Percentiles rank a stretch among this genome's conserved stretches.
Conservation (phyloP, 2,888 invertebrate genomes). For the Orthosia gothica region DNA sequence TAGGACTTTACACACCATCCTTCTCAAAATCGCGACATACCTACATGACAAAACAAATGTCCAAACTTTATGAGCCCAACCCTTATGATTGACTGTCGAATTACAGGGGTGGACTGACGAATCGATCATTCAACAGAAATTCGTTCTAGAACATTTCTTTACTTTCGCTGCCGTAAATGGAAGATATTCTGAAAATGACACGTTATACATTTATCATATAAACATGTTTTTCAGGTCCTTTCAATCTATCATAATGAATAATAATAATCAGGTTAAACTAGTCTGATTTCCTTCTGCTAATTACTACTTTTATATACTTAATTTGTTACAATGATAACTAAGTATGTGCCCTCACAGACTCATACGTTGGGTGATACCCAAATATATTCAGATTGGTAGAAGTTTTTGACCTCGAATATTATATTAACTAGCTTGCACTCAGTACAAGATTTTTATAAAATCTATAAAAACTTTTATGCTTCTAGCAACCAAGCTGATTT, state of each 20-base stretch:
- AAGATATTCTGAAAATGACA: slow-evolving; percentile 20
- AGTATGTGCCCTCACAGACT: slow-evolving; percentile 15
- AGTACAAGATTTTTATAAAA: slow-evolving; percentile 1
- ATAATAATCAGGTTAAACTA: too few relatives aligned
- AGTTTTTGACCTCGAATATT: neutral
- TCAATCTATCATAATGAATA: neutral
- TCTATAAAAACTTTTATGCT: neutral
- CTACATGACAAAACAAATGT: slow-evolving; percentile 43
- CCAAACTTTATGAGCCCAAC: slow-evolving; percentile 36
- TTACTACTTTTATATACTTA: neutral
- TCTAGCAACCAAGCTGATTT: neutral
- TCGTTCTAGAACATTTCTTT: slow-evolving; percentile 22
- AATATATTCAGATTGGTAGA: slow-evolving; percentile 27
- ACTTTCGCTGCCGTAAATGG: slow-evolving; percentile 31
- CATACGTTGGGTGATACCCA: slow-evolving; percentile 5
- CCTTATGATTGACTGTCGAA: slow-evolving; percentile 55
- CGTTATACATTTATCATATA: neutral
- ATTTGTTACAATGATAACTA: slow-evolving; percentile 33
- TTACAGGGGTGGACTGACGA: slow-evolving; percentile 39
- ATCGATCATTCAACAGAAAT: slow-evolving; percentile 46
- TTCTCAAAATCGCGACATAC: neutral
- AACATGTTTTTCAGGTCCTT: neutral
- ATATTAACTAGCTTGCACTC: neutral
- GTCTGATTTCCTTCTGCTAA: neutral
- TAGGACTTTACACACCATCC: neutral